Base-by-base conservation (phyloP, 1,140 invertebrate species). In the Cydia pomonella region DNA sequence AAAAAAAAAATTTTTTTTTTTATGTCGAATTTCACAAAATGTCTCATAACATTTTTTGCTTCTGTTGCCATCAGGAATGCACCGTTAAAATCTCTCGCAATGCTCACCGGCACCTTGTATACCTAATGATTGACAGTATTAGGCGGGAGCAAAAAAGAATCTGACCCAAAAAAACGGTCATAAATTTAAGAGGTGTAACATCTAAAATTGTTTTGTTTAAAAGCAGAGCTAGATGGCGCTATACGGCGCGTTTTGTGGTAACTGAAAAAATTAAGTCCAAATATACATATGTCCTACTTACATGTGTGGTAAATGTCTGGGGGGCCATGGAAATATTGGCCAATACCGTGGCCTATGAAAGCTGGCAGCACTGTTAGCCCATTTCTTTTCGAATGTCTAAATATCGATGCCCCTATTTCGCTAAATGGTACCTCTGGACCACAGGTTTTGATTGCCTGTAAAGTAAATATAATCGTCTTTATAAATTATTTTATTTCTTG, bases 311-410 rank as follows among this genome's bases (percentile, higher is more conserved):
- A 96, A 79, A 99, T 97, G 82, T 98, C 96, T 23, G 98, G 98
- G 2, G 96, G 95, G 5, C 97, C 97, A 93, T 99, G 98, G 87
- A 99, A 99, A 87, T 97, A 98, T 77, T 91, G 91, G 0, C 98
- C 98, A 84, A 99, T 98, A 0, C 98, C 98, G 94, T 99, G 98
- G 0, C 98, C 98, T 80, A 96, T 95, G 87, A 99, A 97, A 47
- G 94, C 94, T 12, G 96, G 96, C 59, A 99, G 92, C 7, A 98
- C 95, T 78, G 93, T 93, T 44, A 95, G 95, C 0, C 95, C 95
- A 66, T 94, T 88, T 75, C 94, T 88, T 73, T 94, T 90, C 16
- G 97, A 97, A 77, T 94, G 94, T 74, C 94, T 89, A 81, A 96
- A 92, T 82, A 97, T 96, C 73, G 91, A 89, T 72, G 92, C 87